These are phyloP conservation scores for Sisyra terminalis DNA, from an alignment of 2,888 invertebrate species.

Conservation along the genomic window DNA sequence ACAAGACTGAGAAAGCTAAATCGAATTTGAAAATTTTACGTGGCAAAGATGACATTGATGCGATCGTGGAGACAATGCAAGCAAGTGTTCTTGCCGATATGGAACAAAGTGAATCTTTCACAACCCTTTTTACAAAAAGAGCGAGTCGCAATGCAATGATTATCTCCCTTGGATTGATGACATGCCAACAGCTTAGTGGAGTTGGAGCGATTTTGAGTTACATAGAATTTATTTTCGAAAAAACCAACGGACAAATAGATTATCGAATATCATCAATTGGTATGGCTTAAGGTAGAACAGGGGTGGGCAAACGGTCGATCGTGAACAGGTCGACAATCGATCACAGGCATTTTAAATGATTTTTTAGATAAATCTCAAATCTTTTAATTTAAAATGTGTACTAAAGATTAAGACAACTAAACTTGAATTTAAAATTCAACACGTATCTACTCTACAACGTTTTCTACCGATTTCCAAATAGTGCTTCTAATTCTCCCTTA, in stretches of 20 bases:
- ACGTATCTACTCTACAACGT: too few relatives aligned
- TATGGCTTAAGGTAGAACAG: background rate
- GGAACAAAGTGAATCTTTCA: constrained; percentile 7
- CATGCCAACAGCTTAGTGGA: constrained; percentile 11
- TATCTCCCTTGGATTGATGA: constrained; percentile 11
- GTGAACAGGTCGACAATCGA: too few relatives aligned
- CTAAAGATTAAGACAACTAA: too few relatives aligned
- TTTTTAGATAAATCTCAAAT: too few relatives aligned
- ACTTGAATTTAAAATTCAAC: too few relatives aligned
- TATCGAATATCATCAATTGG: constrained; percentile 31
- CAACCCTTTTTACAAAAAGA: constrained; percentile 8
- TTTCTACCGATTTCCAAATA: too few relatives aligned
- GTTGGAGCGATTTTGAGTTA: constrained; percentile 36
- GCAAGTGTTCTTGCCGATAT: constrained; percentile 9
- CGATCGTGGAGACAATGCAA: constrained; percentile 9
- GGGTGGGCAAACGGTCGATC: too few relatives aligned
- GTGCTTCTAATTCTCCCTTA: too few relatives aligned
- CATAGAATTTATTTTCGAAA: constrained; percentile 36
- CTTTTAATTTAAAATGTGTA: too few relatives aligned
- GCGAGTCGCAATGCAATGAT: constrained; percentile 12
- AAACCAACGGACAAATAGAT: constrained; percentile 21
- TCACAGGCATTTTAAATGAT: too few relatives aligned
- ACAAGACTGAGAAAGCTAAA: constrained; percentile 2
- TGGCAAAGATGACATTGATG: constrained; percentile 16
- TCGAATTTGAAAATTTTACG: background rate